Conservation (phyloP, 2,113 vertebrate genomes). For the Synchiropus splendidus region DNA sequence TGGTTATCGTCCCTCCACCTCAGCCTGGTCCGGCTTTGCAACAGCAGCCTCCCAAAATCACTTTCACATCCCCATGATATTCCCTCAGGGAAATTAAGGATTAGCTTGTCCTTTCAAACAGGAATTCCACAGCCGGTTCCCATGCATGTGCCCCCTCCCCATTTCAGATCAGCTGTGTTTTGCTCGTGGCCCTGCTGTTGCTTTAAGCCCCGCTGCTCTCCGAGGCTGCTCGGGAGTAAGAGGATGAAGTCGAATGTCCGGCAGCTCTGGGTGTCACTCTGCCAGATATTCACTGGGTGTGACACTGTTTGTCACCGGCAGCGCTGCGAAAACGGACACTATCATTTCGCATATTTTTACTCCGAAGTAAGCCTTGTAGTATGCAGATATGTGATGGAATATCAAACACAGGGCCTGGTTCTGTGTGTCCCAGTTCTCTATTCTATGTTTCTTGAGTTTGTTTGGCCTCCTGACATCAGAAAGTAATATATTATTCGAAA, state of each 20-base stretch:
- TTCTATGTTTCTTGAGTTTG: too few species aligned
- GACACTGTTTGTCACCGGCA: constrained; percentile 25
- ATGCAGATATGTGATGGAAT: too few species aligned
- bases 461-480: too few species aligned
- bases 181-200: constrained; percentile 25
- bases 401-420: too few species aligned
- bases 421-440: too few species aligned
- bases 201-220: constrained; percentile 32
- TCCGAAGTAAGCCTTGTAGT: too few species aligned
- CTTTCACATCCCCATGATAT: constrained; percentile 53
- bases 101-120: constrained; percentile 57
- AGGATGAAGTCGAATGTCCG: constrained; percentile 58
- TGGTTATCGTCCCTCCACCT: constrained; percentile 23
- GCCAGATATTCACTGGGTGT: constrained; percentile 40
- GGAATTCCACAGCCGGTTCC: constrained; percentile 44
- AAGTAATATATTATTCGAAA: too few species aligned
- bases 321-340: constrained; percentile 7
- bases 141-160: constrained; percentile 41
- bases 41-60: constrained; percentile 43
- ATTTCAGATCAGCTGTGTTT: constrained; percentile 46
- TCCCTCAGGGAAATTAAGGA: constrained; percentile 67
- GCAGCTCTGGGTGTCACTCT: constrained; percentile 37
- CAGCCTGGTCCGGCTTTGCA: constrained; percentile 25
- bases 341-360: constrained; percentile 6
- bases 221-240: constrained; percentile 45